These are phyloP conservation scores for Spinus pinus DNA, from an alignment of 2,797 vertebrate genomes.

Conservation along the genomic window DNA sequence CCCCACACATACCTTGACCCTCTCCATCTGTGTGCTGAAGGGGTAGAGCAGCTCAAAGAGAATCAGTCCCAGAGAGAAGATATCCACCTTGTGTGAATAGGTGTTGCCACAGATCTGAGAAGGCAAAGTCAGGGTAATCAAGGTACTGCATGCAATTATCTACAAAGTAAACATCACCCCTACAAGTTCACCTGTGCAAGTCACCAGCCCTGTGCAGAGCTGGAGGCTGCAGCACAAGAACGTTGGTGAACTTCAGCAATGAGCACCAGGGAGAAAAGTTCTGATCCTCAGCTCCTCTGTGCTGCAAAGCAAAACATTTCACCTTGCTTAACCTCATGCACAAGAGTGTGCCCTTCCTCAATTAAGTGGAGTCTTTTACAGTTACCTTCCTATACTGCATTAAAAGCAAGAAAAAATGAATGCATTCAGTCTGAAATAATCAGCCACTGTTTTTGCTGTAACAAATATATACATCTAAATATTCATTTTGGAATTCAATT, in stretches of 20 bases:
- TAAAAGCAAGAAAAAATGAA: neutral
- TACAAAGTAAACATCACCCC: neutral
- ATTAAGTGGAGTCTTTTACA: neutral
- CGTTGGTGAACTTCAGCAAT: neutral
- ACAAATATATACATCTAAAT: neutral
- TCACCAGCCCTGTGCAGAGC: neutral
- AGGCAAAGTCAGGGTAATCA: conserved; percentile 14
- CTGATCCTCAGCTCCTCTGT: neutral
- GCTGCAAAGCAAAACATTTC: neutral
- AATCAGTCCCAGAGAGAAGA: conserved; percentile 97
- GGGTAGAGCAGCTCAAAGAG: conserved; percentile 95
- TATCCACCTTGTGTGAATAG: conserved; percentile 98
- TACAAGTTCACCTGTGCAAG: neutral
- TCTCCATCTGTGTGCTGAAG: conserved; percentile 97
- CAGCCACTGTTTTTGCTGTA: neutral
- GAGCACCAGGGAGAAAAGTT: neutral
- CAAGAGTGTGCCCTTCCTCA: rapidly evolving
- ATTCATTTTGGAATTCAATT: neutral
- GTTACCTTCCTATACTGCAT: neutral
- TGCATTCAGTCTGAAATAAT: neutral
- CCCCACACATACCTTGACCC: conserved; percentile 84
- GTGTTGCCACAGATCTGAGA: conserved; percentile 91
- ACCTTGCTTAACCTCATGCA: neutral
- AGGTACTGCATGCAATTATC: neutral
- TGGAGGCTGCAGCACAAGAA: neutral